These are phyloP conservation scores for Onychostoma macrolepis DNA, from an alignment of 2,113 vertebrate genomes.

Conservation along the genomic window DNA sequence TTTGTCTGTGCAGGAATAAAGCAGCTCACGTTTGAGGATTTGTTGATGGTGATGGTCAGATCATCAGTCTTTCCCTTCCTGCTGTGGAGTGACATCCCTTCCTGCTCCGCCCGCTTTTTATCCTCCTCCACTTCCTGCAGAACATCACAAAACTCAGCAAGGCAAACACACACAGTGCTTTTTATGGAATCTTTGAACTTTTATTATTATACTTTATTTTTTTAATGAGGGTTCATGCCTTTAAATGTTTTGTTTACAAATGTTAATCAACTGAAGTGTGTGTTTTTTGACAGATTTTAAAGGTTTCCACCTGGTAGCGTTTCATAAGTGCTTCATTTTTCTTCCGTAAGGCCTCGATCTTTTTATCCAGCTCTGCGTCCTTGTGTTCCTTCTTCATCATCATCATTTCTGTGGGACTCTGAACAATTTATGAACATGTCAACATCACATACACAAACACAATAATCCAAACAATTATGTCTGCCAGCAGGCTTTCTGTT, in stretches of 20 bases:
- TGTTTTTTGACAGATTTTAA: background rate
- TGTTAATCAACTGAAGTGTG: background rate
- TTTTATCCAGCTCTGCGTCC: conserved; percentile 90
- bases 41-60: conserved; percentile 95
- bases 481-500: background rate
- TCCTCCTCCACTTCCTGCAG: conserved; percentile 96
- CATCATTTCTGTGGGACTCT: conserved; percentile 77
- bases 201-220: background rate
- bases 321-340: conserved; percentile 93
- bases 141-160: conserved; percentile 32
- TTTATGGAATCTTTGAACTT: background rate
- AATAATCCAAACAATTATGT: background rate
- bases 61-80: conserved; percentile 83
- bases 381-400: conserved; percentile 86
- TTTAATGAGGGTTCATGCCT: background rate
- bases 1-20: too few relatives aligned
- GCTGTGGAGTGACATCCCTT: conserved; percentile 84
- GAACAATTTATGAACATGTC: background rate
- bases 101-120: conserved; percentile 88
- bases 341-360: conserved; percentile 90
- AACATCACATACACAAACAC: background rate
- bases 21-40: conserved; percentile 84
- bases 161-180: background rate
- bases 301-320: conserved; percentile 86
- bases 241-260: background rate